A percentile compares a stretch with the other conserved stretches of the same genome.
Conservation (phyloP, 2,113 vertebrate species). For the Grallaria varia region DNA sequence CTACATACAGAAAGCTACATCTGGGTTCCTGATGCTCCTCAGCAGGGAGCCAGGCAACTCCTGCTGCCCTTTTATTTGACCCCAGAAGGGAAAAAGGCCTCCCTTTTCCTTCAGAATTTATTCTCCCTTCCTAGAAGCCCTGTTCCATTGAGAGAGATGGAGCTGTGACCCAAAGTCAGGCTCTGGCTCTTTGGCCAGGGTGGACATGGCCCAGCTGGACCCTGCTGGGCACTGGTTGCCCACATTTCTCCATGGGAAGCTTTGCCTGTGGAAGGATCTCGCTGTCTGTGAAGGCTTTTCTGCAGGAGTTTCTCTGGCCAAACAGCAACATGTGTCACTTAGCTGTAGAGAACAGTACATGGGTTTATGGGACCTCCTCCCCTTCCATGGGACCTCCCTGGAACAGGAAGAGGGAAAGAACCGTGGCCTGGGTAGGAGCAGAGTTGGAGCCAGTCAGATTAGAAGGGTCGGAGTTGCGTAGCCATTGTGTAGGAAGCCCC, state of each 20-base stretch:
- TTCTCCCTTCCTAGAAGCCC: not conserved
- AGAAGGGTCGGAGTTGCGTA: not conserved
- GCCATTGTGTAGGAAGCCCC: no score
- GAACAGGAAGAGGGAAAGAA: not conserved
- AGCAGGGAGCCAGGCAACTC: not conserved
- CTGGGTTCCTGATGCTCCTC: slow-evolving; percentile 4
- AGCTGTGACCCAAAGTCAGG: not conserved
- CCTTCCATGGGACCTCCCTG: not conserved
- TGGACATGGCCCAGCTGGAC: not conserved
- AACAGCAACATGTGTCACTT: not conserved
- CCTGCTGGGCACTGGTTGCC: not conserved
- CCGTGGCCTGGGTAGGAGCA: not conserved
- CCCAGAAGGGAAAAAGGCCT: not conserved
- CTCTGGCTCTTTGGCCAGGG: accelerated
- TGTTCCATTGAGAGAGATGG: not conserved
- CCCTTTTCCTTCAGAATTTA: not conserved
- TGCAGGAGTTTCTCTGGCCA: not conserved
- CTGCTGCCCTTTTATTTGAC: not conserved
- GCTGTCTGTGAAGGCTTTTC: accelerated
- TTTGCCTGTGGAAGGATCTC: not conserved
- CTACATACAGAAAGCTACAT: not conserved
- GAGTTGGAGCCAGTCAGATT: not conserved
- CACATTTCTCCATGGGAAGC: not conserved
- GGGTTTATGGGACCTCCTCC: not conserved
- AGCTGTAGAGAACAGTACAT: not conserved